These are phyloP conservation scores for Epiperipatus broadwayi DNA, from an alignment of 2,888 invertebrate species.

Conservation along the genomic window DNA sequence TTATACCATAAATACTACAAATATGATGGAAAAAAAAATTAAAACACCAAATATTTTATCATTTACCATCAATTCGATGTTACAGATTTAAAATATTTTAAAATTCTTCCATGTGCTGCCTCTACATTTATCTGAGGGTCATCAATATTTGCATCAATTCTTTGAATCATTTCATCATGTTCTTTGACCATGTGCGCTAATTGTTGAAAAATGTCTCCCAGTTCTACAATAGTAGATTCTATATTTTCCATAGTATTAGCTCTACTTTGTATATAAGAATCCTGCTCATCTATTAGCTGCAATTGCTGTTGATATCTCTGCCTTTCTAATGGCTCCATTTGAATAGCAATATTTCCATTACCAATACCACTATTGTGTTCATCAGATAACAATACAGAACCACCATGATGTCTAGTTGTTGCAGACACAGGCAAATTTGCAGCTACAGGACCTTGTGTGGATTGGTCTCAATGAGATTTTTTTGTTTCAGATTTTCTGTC, in stretches of 20 bases:
- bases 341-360: slow-evolving; percentile 57
- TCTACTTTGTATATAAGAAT: slow-evolving; percentile 71
- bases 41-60: slow-evolving; percentile 97
- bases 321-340: slow-evolving; percentile 46
- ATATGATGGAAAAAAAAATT: slow-evolving; percentile 96
- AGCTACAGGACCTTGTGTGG: slow-evolving; percentile 46
- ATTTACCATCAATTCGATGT: slow-evolving; percentile 95
- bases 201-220: slow-evolving; percentile 96
- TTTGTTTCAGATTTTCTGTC: slow-evolving; percentile 86
- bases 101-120: slow-evolving; percentile 86
- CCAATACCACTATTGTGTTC: slow-evolving; percentile 26
- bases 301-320: slow-evolving; percentile 36
- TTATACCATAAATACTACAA: slow-evolving; percentile 87
- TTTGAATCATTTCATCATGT: slow-evolving; percentile 91
- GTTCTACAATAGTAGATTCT: slow-evolving; percentile 92
- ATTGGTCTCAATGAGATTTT: slow-evolving; percentile 83
- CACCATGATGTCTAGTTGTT: too few species aligned
- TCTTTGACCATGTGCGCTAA: slow-evolving; percentile 91
- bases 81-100: slow-evolving; percentile 92
- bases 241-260: slow-evolving; percentile 98
- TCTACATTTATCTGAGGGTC: slow-evolving; percentile 90
- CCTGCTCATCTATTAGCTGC: slow-evolving; percentile 54
- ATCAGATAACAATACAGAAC: slow-evolving; percentile 33
- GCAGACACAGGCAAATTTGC: too few species aligned
- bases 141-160: slow-evolving; percentile 91